Conservation (phyloP, 2,797 vertebrate species). For the Saxicola maurus region DNA sequence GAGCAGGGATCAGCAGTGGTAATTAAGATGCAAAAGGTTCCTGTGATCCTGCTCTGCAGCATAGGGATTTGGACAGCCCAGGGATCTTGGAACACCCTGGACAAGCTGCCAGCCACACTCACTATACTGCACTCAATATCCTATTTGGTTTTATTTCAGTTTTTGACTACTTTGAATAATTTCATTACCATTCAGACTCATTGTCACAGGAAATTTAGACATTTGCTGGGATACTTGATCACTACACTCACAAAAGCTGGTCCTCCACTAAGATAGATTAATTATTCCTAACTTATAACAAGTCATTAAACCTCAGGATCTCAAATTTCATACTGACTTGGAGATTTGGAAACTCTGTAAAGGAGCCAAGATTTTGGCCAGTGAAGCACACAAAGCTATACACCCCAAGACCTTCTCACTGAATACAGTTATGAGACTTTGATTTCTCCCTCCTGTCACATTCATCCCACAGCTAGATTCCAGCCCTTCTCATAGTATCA, state of each 20-base stretch:
- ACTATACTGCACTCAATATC: rapidly evolving
- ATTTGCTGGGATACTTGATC: background rate
- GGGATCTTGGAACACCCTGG: background rate
- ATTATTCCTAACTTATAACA: background rate
- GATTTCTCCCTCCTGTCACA: background rate
- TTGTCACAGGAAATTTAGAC: background rate
- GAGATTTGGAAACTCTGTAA: background rate
- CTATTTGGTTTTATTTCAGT: background rate
- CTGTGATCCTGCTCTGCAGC: background rate
- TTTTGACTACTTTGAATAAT: background rate
- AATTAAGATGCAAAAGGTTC: background rate
- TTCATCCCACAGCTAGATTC: background rate
- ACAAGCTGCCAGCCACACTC: rapidly evolving
- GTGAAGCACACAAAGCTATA: background rate
- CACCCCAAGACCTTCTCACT: background rate
- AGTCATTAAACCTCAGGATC: background rate
- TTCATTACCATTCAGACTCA: background rate
- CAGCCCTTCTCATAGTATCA: background rate
- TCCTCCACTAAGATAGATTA: background rate
- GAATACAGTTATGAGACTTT: rapidly evolving
- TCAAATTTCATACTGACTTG: background rate
- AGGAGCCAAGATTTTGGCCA: background rate
- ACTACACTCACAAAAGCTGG: background rate
- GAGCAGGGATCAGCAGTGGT: background rate
- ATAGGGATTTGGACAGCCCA: rapidly evolving